A percentile compares a stretch with the other conserved stretches of the same genome.
Evolutionary conservation across 2,113 vertebrate species (phyloP).

Genomic region (Thalassoma bifasciatum): DNA sequence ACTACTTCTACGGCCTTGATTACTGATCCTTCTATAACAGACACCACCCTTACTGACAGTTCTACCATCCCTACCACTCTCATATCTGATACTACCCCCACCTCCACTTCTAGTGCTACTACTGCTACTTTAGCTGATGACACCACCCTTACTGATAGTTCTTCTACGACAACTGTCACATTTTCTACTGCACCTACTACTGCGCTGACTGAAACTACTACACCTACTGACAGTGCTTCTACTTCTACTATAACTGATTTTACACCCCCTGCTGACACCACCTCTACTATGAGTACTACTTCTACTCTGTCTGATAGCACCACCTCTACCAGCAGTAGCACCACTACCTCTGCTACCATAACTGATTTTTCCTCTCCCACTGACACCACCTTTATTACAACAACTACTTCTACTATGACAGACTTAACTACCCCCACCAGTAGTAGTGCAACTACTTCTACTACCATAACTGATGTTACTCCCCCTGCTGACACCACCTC

Average conservation of each 20-base stretch:
- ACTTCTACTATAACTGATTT: background rate
- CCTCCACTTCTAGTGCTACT: background rate
- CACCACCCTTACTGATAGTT: background rate
- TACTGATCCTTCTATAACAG: background rate
- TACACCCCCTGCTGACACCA: background rate
- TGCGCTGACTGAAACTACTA: background rate
- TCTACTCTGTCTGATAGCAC: background rate
- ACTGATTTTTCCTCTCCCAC: background rate
- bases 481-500: background rate
- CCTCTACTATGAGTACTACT: background rate
- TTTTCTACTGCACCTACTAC: slow-evolving; percentile 1
- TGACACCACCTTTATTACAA: background rate
- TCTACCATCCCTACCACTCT: background rate
- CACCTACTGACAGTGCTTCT: background rate
- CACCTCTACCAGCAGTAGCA: background rate
- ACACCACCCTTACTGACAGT: background rate
- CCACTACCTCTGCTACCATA: background rate
- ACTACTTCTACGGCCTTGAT: background rate
- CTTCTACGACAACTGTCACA: background rate
- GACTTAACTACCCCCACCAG: background rate
- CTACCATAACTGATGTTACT: background rate
- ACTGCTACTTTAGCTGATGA: background rate
- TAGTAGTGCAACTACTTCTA: background rate
- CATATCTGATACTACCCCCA: background rate
- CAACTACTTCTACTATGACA: background rate